Conservation (phyloP, 2,888 invertebrate species). For the Volucella zonaria region DNA sequence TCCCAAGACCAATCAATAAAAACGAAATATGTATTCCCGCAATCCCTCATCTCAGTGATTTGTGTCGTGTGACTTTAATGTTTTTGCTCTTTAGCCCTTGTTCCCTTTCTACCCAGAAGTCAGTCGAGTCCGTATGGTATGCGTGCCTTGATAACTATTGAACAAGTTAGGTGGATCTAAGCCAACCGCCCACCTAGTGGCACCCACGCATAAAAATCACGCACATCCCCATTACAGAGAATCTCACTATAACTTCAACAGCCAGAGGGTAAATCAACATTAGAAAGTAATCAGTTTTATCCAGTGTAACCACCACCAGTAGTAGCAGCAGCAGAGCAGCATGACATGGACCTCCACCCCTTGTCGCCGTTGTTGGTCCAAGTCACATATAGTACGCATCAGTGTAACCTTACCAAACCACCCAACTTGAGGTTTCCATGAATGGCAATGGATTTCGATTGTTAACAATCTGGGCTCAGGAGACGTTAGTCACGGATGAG, state of each 20-base stretch:
- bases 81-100: slow-evolving; percentile 23
- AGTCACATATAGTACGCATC: slow-evolving; percentile 48
- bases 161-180: slow-evolving; percentile 44
- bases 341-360: slow-evolving; percentile 11
- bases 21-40: slow-evolving; percentile 47
- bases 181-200: not conserved
- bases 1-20: slow-evolving; percentile 63
- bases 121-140: slow-evolving; percentile 13
- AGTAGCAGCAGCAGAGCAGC: no score
- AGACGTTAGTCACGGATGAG: slow-evolving; percentile 80
- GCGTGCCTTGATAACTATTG: slow-evolving; percentile 50
- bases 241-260: slow-evolving; percentile 44
- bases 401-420: slow-evolving; percentile 10
- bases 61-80: slow-evolving; percentile 68
- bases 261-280: slow-evolving; percentile 75
- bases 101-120: not conserved
- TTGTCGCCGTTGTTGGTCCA: not conserved
- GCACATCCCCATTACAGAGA: slow-evolving; percentile 25
- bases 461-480: slow-evolving; percentile 74
- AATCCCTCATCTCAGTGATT: slow-evolving; percentile 53
- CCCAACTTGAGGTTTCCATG: slow-evolving; percentile 68
- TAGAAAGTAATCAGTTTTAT: slow-evolving; percentile 76
- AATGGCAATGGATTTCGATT: slow-evolving; percentile 73
- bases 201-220: slow-evolving; percentile 36
- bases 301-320: slow-evolving; percentile 61